Evolutionary conservation across 2,113 vertebrate genomes (phyloP), one percentile per base, ranked within the genome.

Genomic region (Canis aureus): DNA sequence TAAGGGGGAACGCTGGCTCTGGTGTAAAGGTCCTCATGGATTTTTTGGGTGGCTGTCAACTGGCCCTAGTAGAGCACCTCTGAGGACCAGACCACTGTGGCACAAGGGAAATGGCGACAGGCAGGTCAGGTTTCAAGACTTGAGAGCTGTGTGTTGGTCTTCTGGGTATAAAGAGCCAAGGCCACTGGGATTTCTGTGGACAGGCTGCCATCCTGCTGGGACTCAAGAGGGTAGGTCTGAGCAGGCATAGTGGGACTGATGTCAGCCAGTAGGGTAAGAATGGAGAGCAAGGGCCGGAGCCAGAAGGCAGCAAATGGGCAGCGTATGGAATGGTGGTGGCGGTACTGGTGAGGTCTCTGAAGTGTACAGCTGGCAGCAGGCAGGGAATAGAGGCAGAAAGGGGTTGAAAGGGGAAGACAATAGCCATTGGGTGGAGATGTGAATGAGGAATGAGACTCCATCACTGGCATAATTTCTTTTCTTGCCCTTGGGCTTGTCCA

Each of bases 351-450:
- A 17, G 32, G 13, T 62, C 51, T 38, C 80, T 57, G 11, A 49
- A 32, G 43, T 35, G 22, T 55, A 15, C 12, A 8, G n/a, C 38
- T 71, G 25, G 15, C 32, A 3, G 1, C 0, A 2, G 51, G 10
- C n/a, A 57, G 43, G 43, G 15, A n/a, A 49, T 9, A 1, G 55
- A 76, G 38, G 29, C 32, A 53, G 69, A 38, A 49, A 64, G 35
- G 8, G 23, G 27, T 1, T 69, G 78, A 13, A 35, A 57, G 13
- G 2, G 17, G 53, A 71, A 5, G 12, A 23, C 3, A 6, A 57
- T 0, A 62, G 35, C 82, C 81, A 17, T 32, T 1, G 10, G 27
- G 57, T 43, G 11, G 55, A 51, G 49, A 88, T 5, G 32, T 23
- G 67, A 71, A n/a, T 53, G 5, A 27, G 59, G 53, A 43, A 69